Evolutionary conservation across 2,888 invertebrate species (phyloP), one percentile per base, ranked within the genome.

Genomic region (Coremacera marginata): DNA sequence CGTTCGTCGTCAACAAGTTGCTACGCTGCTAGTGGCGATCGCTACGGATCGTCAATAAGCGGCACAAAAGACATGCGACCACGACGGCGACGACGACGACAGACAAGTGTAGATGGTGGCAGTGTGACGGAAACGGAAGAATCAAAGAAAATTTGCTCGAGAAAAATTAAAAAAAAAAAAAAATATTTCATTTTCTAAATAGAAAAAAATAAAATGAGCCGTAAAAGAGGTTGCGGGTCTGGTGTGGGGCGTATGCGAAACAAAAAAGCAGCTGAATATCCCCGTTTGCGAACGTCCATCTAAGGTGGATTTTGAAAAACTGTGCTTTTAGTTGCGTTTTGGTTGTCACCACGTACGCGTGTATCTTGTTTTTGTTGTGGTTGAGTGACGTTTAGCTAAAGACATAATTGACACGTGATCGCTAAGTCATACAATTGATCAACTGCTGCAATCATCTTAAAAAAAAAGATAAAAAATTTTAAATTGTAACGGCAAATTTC

Each of bases 321-420:
- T 77, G 78, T 70, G 80, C 77, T 86, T 86, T 88, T 87, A 89
- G 89, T 89, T 88, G 87, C 88, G 88, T 88, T 89, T 89, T 88
- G 86, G 87, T 87, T 88, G 88, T 88, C 89, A 87, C 84, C 85
- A 86, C 84, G 88, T 84, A 83, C 84, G 83, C 87, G 84, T 83
- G 85, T 67, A 73, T 14, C 49, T 62, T 51, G n/a, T 78, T 77
- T 63, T 44, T 34, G 63, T 19, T 62, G 14, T 68, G n/a, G 51
- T 44, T 57, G 60, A 27, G 31, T 14, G 25, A 27, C 25, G 9
- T 51, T 22, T 79, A 76, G 60, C 14, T 19, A 70, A 25, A 19
- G 51, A 11, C 44, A 44, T 11, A 11, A 11, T 2, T 44, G 44
- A 44, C 44, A 44, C 44, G 44, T 22, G 73, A 81, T 73, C 77